phyloP scores from a whole-genome alignment of 64 coral and sea anemone species.

The Stichodactyla helianthus region DNA sequence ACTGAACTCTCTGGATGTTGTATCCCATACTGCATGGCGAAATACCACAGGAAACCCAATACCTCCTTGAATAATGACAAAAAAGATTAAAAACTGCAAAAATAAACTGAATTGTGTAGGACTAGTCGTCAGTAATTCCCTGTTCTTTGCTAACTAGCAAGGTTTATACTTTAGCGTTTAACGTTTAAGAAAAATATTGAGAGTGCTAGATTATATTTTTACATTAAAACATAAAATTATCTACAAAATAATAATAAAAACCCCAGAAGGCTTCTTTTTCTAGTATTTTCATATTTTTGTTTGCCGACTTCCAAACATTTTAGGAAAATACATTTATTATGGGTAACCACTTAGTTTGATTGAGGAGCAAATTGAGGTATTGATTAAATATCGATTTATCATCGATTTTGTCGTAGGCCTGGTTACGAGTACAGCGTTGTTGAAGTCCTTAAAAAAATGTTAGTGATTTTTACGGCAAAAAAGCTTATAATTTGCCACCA shows the following conservation, averaged over 20 bases:
- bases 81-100: not conserved
- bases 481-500: not conserved
- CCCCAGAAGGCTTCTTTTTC: too few species aligned
- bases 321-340: too few species aligned
- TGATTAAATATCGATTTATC: slow-evolving; percentile 7
- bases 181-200: too few species aligned
- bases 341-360: too few species aligned
- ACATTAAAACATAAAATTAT: too few species aligned
- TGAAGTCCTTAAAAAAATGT: not conserved
- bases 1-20: not conserved
- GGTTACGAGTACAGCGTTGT: slow-evolving; percentile 10
- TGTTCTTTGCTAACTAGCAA: too few species aligned
- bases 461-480: not conserved
- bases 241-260: too few species aligned
- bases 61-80: not conserved
- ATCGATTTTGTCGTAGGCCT: slow-evolving; percentile 12
- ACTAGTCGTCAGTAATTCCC: not conserved
- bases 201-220: too few species aligned
- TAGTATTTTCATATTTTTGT: too few species aligned
- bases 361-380: not conserved
- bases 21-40: not conserved
- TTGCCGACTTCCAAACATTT: too few species aligned
- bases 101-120: not conserved
- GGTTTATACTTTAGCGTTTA: too few species aligned
- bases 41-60: not conserved